Evolutionary conservation across 1,140 invertebrate genomes (phyloP), one percentile per base, ranked within the genome.

Genomic region (Ostrea edulis): DNA sequence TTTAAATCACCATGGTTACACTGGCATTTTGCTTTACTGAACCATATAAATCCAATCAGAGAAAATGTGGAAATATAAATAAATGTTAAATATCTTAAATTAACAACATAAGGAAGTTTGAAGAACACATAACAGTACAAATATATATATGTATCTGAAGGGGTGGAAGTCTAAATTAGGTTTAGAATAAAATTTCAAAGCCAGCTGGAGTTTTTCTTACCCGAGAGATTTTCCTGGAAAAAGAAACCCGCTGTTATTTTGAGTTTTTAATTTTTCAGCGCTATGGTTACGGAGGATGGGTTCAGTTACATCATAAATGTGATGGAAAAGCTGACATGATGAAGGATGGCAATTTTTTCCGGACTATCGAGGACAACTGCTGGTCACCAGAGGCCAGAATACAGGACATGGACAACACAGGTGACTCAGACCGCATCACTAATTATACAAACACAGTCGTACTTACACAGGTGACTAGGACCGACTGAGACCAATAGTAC

Each of bases 211-310:
- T 58, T 12, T 55, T 55, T 9, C 54, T 14, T 55, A 12, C 2
- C 55, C 4, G 14, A 58, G 14, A 11, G 20, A 20, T 12, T 12
- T 12, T 14, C 12, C 55, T 20, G 11, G 3, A 58, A 58, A 17
- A 17, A 58, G 12, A 12, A 62, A 62, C 14, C n/a, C 20, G 12
- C 17, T 20, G 17, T 62, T 62, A 62, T 62, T 20, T 62, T n/a
- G 55, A 62, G 17, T 55, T 62, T 58, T 62, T 81, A 51, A 7
- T 51, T 29, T 90, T 93, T 11, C 90, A 96, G 95, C 91, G 95
- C 22, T 96, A 96, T 92, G 96, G 96, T 17, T 96, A 96, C 90
- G 95, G 95, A 3, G 96, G 96, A 22, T 96, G 96, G 94, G 92
- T 96, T 7, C 94, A 95, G 83, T 92, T 97, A 81, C 91, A 96